Conservation (phyloP, 2,797 vertebrate species). For the Dromococcyx pavoninus region DNA sequence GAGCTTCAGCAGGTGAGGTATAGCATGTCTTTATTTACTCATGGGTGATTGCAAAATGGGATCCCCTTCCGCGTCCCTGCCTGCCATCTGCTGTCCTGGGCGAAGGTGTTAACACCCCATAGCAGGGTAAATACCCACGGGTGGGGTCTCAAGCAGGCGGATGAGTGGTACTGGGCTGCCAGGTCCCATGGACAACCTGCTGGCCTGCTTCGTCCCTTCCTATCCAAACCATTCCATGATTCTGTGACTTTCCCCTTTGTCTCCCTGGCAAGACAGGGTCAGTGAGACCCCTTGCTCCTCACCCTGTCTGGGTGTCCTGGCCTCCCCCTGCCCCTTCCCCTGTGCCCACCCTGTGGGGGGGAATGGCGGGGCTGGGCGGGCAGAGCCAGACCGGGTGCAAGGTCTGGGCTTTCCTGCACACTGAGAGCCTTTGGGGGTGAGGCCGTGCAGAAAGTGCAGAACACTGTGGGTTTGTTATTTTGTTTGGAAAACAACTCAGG, state of each 20-base stretch:
- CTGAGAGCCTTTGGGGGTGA: fast-evolving
- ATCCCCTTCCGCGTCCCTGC: not conserved
- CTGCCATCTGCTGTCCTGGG: not conserved
- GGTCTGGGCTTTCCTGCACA: fast-evolving
- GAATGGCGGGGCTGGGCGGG: not conserved
- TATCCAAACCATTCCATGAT: no score
- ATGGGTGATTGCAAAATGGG: not conserved
- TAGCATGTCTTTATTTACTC: not conserved
- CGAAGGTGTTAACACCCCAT: fast-evolving
- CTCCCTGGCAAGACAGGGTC: not conserved
- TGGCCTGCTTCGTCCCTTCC: not conserved
- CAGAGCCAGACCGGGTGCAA: not conserved
- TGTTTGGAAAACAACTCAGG: not conserved
- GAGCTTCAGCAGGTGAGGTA: not conserved
- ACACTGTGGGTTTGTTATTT: fast-evolving
- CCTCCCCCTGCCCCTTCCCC: no score
- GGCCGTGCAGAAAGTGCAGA: not conserved
- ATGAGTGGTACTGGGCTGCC: fast-evolving
- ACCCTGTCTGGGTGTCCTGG: not conserved
- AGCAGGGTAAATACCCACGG: not conserved
- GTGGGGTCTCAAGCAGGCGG: fast-evolving
- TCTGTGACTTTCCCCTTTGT: no score
- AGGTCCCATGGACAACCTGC: fast-evolving
- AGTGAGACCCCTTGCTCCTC: fast-evolving
- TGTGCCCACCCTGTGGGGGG: fast-evolving